phyloP scores from a whole-genome alignment of 2,888 invertebrate species.

The Cheilosia vulpina region DNA sequence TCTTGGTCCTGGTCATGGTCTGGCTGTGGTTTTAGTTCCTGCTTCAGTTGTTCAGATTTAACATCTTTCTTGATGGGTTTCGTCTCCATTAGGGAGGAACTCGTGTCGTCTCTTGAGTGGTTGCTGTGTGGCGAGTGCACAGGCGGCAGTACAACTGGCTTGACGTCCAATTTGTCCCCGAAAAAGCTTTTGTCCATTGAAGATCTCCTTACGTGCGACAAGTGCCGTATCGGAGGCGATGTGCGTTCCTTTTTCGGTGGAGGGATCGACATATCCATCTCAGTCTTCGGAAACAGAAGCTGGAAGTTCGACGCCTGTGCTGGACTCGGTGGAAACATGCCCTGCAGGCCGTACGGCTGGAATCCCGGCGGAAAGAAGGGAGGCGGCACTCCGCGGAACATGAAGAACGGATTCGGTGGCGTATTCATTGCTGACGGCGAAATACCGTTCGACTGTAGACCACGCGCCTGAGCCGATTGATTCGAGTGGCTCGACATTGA shows the following conservation, averaged over 20 bases:
- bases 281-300: conserved; percentile 85
- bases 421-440: conserved; percentile 83
- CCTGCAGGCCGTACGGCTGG: conserved; percentile 85
- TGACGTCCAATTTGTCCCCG: conserved; percentile 61
- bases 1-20: conserved; percentile 77
- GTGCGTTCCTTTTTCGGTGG: conserved; percentile 84
- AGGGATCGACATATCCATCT: conserved; percentile 85
- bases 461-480: conserved; percentile 62
- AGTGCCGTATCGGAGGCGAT: conserved; percentile 84
- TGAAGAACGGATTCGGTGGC: conserved; percentile 87
- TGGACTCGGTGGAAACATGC: conserved; percentile 85
- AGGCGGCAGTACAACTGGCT: conserved; percentile 38
- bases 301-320: conserved; percentile 83
- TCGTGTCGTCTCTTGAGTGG: conserved; percentile 74
- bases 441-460: conserved; percentile 58
- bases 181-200: conserved; percentile 67
- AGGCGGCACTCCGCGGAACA: conserved; percentile 88
- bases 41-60: conserved; percentile 71
- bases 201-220: conserved; percentile 46
- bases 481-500: conserved; percentile 53
- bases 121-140: conserved; percentile 68
- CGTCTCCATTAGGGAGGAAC: conserved; percentile 72
- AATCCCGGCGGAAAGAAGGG: conserved; percentile 88
- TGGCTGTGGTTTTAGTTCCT: conserved; percentile 84
- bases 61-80: conserved; percentile 63